Evolutionary conservation across 2,888 invertebrate genomes (phyloP).

Genomic region (Blastobasis lacticolella): DNA sequence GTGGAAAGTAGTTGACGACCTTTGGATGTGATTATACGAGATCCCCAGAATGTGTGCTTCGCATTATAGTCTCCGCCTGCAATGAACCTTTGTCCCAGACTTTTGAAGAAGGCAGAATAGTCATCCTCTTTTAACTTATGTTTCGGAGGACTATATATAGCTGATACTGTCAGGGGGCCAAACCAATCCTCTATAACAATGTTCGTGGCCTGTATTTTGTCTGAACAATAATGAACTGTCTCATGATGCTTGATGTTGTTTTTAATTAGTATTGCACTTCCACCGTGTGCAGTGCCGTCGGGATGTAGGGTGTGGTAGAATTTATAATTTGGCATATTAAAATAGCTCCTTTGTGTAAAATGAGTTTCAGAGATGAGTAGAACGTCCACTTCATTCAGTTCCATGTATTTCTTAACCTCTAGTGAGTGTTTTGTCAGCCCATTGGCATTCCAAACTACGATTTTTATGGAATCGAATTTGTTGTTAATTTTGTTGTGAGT

Average conservation of each 20-base stretch:
- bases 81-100: slow-evolving; percentile 9
- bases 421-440: neutral
- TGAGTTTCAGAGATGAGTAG: slow-evolving; percentile 10
- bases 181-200: slow-evolving; percentile 1
- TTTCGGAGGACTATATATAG: slow-evolving; percentile 10
- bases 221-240: slow-evolving; percentile 1
- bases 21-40: slow-evolving; percentile 6
- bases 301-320: slow-evolving; percentile 8
- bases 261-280: slow-evolving; percentile 7
- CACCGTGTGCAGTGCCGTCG: slow-evolving; percentile 8
- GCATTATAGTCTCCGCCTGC: slow-evolving; percentile 10
- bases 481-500: neutral
- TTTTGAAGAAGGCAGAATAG: slow-evolving; percentile 1
- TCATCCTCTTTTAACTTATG: slow-evolving; percentile 4
- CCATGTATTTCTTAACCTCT: slow-evolving; percentile 1
- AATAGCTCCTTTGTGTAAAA: slow-evolving; percentile 1
- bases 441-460: slow-evolving; percentile 1
- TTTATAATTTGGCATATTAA: slow-evolving; percentile 2
- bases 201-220: slow-evolving; percentile 8
- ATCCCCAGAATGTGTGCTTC: slow-evolving; percentile 9
- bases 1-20: slow-evolving; percentile 5
- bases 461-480: neutral
- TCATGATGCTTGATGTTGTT: slow-evolving; percentile 5
- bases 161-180: neutral
- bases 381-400: slow-evolving; percentile 6